A percentile compares a stretch with the other conserved stretches of the same genome.
Conservation (phyloP, 2,888 invertebrate species). For the Drosophila anomelani region DNA sequence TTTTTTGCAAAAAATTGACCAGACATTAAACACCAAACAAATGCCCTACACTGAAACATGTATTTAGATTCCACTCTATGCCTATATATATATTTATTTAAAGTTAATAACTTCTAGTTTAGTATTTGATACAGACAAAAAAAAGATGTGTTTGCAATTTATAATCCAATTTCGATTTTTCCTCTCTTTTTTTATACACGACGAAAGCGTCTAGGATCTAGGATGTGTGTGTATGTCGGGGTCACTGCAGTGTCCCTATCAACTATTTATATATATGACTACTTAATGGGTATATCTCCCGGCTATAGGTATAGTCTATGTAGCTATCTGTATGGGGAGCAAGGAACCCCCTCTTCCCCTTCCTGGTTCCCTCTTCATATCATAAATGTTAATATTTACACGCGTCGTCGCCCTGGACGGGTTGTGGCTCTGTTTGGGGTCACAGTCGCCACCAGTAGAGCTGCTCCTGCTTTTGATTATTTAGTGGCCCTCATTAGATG, state of each 20-base stretch:
- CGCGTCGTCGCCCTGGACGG: conserved; percentile 36
- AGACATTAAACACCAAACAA: conserved; percentile 69
- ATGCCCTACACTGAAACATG: conserved; percentile 60
- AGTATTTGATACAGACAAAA: conserved; percentile 71
- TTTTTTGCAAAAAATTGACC: conserved; percentile 63
- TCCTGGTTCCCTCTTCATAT: not conserved
- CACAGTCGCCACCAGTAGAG: not conserved
- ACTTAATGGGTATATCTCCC: not conserved
- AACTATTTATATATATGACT: conserved; percentile 6
- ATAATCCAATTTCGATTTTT: conserved; percentile 45
- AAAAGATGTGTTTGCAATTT: conserved; percentile 24
- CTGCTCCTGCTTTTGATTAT: conserved; percentile 2
- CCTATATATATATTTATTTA: conserved; percentile 18
- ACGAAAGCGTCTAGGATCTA: conserved; percentile 69
- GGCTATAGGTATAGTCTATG: conserved; percentile 8
- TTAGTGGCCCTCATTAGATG: conserved; percentile 88
- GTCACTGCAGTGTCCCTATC: conserved; percentile 1
- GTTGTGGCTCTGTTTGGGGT: conserved; percentile 23
- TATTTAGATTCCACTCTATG: conserved; percentile 11
- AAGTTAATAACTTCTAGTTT: conserved; percentile 55
- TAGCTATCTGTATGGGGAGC: conserved; percentile 1
- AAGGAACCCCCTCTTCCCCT: not conserved
- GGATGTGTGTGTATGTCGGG: conserved; percentile 43
- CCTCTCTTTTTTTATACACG: conserved; percentile 47
- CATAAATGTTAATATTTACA: conserved; percentile 15